A percentile compares a stretch with the other conserved stretches of the same genome.
Evolutionary conservation across 2,888 invertebrate genomes (phyloP).

Genomic region (Dione vanillae): DNA sequence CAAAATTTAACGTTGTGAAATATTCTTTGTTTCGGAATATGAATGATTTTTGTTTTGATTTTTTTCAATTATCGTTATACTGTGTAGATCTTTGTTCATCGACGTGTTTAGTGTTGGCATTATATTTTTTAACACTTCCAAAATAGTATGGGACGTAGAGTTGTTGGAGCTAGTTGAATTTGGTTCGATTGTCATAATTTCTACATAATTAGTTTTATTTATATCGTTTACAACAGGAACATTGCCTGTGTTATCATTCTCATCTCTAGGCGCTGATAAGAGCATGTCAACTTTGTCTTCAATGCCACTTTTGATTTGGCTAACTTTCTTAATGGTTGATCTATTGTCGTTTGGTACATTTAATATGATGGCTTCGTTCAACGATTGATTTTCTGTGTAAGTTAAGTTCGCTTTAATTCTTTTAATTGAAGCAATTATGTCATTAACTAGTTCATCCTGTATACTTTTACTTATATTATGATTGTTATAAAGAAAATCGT

Average conservation of each 20-base stretch:
- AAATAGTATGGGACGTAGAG: conserved; percentile 66
- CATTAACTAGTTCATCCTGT: conserved; percentile 71
- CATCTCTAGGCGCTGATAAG: conserved; percentile 42
- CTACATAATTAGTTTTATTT: conserved; percentile 65
- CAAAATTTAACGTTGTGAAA: too few relatives aligned
- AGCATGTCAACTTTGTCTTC: conserved; percentile 65
- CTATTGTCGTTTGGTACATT: conserved; percentile 53
- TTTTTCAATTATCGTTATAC: conserved; percentile 75
- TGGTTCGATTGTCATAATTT: conserved; percentile 75
- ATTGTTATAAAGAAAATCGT: conserved; percentile 73
- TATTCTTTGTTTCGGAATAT: conserved; percentile 68
- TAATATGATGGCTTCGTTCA: conserved; percentile 75
- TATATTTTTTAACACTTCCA: conserved; percentile 75
- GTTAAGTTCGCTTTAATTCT: conserved; percentile 73
- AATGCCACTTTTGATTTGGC: conserved; percentile 68
- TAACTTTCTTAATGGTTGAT: conserved; percentile 48
- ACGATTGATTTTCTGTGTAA: conserved; percentile 56
- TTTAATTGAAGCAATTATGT: conserved; percentile 76
- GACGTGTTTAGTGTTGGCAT: conserved; percentile 77
- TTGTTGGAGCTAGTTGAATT: conserved; percentile 64
- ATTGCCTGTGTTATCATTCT: conserved; percentile 26
- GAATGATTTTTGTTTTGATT: conserved; percentile 72
- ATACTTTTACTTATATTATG: conserved; percentile 58
- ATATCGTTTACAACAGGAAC: conserved; percentile 32
- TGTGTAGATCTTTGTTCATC: conserved; percentile 72